Evolutionary conservation across 92 coral and sea anemone species (phyloP), one percentile per base, ranked within the genome.

Genomic region (Siderastrea radians): DNA sequence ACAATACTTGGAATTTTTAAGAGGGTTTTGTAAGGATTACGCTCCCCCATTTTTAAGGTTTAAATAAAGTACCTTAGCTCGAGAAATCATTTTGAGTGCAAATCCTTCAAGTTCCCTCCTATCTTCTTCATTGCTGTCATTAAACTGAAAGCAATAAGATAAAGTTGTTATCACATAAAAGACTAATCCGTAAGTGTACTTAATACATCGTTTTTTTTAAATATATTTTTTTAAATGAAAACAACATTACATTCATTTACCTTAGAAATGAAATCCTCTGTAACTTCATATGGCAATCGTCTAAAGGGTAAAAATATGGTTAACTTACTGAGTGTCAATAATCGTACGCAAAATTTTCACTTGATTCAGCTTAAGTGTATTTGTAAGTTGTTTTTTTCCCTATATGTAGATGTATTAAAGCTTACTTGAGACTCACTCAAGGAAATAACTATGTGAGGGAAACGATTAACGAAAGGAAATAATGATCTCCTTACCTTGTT

Each of bases 211-310:
- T 26, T 26, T 26, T 26, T 26, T 26, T 55, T 11, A 60, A 11
- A 60, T n/a, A 60, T 60, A 11, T 60, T 60, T 60, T 60, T 11
- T 11, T 11, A 60, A 11, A 17, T 53, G 44, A 53, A 12, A 51
- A 55, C 17, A 11, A 11, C 19, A 44, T 54, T 52, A 38, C n/a
- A 5, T 5, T 44, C 3, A 19, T 75, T 52, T 89, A 96, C 99
- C 96, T 92, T 95, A 43, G 92, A 90, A 62, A 96, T 91, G 69
- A 96, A 96, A 70, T 96, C 94, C 50, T 96, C 98, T 59, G 94
- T 93, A 10, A 96, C 95, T 72, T 96, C 99, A 82, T 74, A 85
- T 43, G 94, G 89, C 26, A 78, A 78, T 70, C 96, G 79, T 71
- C 95, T 91, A 19, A 68, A 47, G 67, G 43, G 38, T 68, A 45